Conservation (phyloP, 2,797 vertebrate genomes). For the Typhlichthys subterraneus region DNA sequence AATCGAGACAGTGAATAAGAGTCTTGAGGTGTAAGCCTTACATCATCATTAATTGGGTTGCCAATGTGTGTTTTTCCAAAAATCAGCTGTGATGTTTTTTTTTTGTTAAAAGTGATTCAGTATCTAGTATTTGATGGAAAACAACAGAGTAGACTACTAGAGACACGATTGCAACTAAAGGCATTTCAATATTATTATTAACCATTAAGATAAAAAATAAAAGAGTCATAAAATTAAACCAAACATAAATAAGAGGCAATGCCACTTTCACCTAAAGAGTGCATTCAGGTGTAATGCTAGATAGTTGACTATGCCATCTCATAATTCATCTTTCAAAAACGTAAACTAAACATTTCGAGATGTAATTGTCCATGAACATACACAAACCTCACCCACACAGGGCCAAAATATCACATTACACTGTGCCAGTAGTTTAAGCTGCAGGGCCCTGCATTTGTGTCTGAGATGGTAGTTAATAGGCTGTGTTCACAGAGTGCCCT, state of each 20-base stretch:
- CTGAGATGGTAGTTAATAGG: constrained; percentile 25
- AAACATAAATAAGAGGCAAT: neutral
- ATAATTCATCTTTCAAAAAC: constrained; percentile 14
- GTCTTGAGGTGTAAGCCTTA: constrained; percentile 57
- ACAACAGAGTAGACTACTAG: neutral
- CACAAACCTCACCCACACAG: constrained; percentile 2
- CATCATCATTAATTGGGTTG: constrained; percentile 58
- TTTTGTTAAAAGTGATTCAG: constrained; percentile 23
- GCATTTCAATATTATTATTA: too few relatives aligned
- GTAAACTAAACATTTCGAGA: neutral
- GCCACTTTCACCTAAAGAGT: neutral
- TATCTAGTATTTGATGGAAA: constrained; percentile 42
- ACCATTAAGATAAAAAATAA: too few relatives aligned
- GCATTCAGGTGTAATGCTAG: neutral
- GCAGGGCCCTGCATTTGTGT: constrained; percentile 27
- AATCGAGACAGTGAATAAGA: constrained; percentile 59
- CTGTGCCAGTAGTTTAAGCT: constrained; percentile 38
- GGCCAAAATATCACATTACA: constrained; percentile 25
- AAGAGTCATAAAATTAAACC: constrained; percentile 2
- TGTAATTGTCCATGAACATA: neutral
- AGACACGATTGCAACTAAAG: too few relatives aligned
- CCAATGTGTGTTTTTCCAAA: constrained; percentile 47
- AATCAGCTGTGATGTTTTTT: constrained; percentile 36
- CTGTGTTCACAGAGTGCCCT: constrained; percentile 23
- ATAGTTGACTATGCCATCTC: neutral